These are phyloP conservation scores for Acrocephalus arundinaceus DNA, from an alignment of 2,113 vertebrate species.

Conservation along the genomic window DNA sequence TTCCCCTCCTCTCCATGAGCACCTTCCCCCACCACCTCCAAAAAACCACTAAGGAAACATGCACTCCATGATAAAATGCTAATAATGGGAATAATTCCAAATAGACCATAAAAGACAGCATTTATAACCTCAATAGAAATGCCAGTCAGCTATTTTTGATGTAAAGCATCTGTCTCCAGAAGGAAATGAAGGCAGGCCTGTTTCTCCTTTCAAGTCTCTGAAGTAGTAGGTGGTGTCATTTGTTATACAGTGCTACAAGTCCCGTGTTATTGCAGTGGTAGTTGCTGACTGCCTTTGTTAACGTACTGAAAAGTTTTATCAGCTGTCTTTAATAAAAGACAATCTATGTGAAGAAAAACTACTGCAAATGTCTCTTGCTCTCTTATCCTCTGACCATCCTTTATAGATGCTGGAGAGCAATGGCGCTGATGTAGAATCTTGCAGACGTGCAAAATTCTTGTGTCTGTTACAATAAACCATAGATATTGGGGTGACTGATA, in stretches of 20 bases:
- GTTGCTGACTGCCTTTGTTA: constrained; percentile 63
- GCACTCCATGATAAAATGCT: constrained; percentile 29
- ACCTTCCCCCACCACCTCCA: fast-evolving
- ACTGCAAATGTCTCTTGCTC: neutral
- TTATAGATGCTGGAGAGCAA: neutral
- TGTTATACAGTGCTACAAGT: constrained; percentile 54
- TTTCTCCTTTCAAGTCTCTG: constrained; percentile 64
- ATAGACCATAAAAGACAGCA: constrained; percentile 46
- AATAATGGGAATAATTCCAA: constrained; percentile 52
- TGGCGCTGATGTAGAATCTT: neutral
- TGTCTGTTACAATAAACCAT: neutral
- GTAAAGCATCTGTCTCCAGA: constrained; percentile 69
- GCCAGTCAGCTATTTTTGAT: constrained; percentile 68
- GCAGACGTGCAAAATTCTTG: neutral
- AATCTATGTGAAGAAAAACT: constrained; percentile 12
- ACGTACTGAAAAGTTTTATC: constrained; percentile 60
- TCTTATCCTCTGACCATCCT: neutral
- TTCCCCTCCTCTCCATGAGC: neutral
- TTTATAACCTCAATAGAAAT: constrained; percentile 46
- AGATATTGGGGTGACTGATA: neutral
- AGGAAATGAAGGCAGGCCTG: constrained; percentile 67
- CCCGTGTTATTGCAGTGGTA: constrained; percentile 52
- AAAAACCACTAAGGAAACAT: constrained; percentile 22
- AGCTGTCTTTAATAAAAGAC: constrained; percentile 70
- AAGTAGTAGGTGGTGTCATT: constrained; percentile 68